Base-by-base conservation (phyloP, 2,888 invertebrate genomes). In the Nephrocerus scutellatus region DNA sequence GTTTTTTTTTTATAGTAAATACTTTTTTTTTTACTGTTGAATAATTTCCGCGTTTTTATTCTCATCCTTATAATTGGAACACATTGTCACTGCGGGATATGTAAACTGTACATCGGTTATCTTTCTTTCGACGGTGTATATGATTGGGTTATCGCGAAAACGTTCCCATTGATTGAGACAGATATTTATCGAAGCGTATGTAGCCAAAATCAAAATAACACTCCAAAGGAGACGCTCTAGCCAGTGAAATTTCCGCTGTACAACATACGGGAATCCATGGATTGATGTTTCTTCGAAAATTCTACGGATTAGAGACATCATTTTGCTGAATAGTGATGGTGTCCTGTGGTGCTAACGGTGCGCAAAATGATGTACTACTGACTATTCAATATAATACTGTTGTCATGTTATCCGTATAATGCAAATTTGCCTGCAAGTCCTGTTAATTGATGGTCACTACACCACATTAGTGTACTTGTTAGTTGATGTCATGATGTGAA, bases 111-210 rank as follows among this genome's bases (percentile, higher is more conserved):
- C 70, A 13, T 70, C 63, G 29, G 68, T 70, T 41, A 68, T 59
- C 36, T 74, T 64, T 37, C 71, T 57, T 55, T 74, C 72, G 59
- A 72, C 66, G 6, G 72, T 71, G 46, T 72, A 70, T 4, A 73
- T 71, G 12, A 71, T 70, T 0, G 74, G 74, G 56, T 71, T 72
- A 33, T 70, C 61, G 19, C 62, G 63, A 52, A 71, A 74, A 15
- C 74, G 62, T n/a, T 50, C 53, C 60, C 71, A 64, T 32, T 65
- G 65, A 12, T 52, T 47, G 14, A 49, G 46, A 32, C 62, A 63
- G 26, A 58, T 56, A 12, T 36, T 33, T 3, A 54, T 44, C 2
- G 62, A 60, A 18, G 52, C 57, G 30, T 54, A 59, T 1, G 55
- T 50, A 2, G 56, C 57, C 24, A 47, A 47, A 19, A 57, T 21